A percentile compares a stretch with the other conserved stretches of the same genome.
Conservation (phyloP, 2,888 invertebrate species). For the Nomada lathburiana region DNA sequence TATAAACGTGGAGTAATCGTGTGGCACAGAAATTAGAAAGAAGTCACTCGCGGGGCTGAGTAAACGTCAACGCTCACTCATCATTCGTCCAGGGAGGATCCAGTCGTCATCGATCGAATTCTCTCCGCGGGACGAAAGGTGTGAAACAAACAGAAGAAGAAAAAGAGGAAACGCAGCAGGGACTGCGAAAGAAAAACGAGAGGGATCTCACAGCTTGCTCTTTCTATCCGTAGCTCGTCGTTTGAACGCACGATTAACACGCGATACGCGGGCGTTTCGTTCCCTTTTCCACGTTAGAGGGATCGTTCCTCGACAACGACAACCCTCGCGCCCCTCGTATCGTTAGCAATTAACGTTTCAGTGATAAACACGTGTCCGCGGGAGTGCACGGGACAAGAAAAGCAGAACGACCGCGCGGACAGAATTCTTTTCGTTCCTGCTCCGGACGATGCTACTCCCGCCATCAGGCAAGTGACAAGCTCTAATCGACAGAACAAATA, state of each 20-base stretch:
- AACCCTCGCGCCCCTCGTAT: slow-evolving; percentile 10
- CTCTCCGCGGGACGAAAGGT: neutral
- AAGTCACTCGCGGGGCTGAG: neutral
- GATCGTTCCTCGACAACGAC: neutral
- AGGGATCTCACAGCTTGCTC: neutral
- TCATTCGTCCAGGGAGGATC: neutral
- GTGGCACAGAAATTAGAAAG: neutral
- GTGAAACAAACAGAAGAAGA: neutral
- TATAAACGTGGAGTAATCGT: neutral
- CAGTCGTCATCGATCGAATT: slow-evolving; percentile 3
- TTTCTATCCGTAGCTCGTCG: neutral
- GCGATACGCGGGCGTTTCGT: slow-evolving; percentile 29
- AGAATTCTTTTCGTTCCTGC: neutral
- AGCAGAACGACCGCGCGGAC: too few relatives aligned
- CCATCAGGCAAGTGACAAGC: slow-evolving; percentile 30
- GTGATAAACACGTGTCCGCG: slow-evolving; percentile 56
- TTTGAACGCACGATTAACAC: slow-evolving; percentile 20
- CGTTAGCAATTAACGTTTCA: slow-evolving; percentile 34
- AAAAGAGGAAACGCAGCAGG: neutral
- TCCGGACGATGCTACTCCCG: slow-evolving; percentile 27
- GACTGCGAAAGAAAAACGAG: neutral
- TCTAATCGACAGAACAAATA: neutral
- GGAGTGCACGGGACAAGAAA: slow-evolving; percentile 8
- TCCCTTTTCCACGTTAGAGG: neutral
- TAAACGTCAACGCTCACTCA: neutral